These are phyloP conservation scores for Corythucha ciliata DNA, from an alignment of 2,888 invertebrate species.

Conservation along the genomic window DNA sequence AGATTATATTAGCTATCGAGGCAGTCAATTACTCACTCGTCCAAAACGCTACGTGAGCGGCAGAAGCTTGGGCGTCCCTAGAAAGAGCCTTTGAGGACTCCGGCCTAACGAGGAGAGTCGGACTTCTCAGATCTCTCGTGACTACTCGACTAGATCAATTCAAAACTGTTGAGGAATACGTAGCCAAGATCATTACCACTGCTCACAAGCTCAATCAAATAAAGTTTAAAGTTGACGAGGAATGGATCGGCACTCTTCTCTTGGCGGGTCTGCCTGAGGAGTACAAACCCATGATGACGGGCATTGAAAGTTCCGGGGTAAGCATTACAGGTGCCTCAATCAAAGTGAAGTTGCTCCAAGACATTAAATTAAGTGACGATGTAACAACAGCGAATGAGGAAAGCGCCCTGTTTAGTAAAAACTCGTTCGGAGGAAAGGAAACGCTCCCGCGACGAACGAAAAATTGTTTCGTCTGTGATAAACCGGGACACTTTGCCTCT, in stretches of 20 bases:
- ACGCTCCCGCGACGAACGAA: too few relatives aligned
- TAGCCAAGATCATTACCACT: neutral
- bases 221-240: neutral
- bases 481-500: too few relatives aligned
- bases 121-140: neutral
- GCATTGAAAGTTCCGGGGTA: too few relatives aligned
- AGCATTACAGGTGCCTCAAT: too few relatives aligned
- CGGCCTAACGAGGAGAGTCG: conserved; percentile 3
- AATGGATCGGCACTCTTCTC: conserved; percentile 12
- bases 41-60: neutral
- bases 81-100: conserved; percentile 11
- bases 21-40: neutral
- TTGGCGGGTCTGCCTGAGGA: too few relatives aligned
- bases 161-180: conserved; percentile 1
- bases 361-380: too few relatives aligned
- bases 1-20: conserved; percentile 1
- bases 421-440: too few relatives aligned
- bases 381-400: too few relatives aligned
- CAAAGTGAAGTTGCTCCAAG: too few relatives aligned
- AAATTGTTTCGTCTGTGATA: too few relatives aligned
- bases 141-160: neutral
- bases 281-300: too few relatives aligned
- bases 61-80: conserved; percentile 11
- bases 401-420: too few relatives aligned
- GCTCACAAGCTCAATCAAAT: conserved; percentile 4